Base-by-base conservation (phyloP, 2,797 vertebrate genomes). In the Hydrolagus colliei region DNA sequence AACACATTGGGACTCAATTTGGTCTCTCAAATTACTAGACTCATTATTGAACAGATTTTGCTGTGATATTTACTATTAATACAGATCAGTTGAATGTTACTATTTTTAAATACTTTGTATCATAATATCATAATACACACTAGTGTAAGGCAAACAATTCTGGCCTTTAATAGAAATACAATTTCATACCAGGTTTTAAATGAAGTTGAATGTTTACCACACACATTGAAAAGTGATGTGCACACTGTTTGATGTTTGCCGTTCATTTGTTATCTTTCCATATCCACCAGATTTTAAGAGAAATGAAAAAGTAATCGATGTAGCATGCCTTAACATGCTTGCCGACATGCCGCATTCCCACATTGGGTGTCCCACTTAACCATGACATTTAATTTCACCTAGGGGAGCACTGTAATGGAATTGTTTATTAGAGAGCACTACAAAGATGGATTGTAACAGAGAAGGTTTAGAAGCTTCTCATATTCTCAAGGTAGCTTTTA, bases 341-440 rank as follows among this genome's bases (percentile, higher is more conserved):
- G 80, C 84, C 85, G 86, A 88, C 87, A 85, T 87, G 88, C 65
- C 87, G 86, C 72, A 74, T 88, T 90, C 73, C 73, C 35, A 87
- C 87, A 87, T 88, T 88, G 87, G 78, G 82, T 89, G 87, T 89
- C 62, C 88, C 87, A 89, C 89, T 91, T 92, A 89, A 91, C 88
- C 86, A 87, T 89, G 86, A 90, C 89, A 91, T 88, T 89, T 86
- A 88, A 89, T 92, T 91, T 89, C 87, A 92, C 88, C 89, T 85
- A 86, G 87, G 90, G 86, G 85, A 89, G 87, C 87, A 86, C 74
- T 86, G 80, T 89, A 90, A 89, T 90, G 86, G 88, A 89, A 86
- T 88, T 86, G 86, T 90, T 91, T 91, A 91, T 88, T 87, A 90
- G 86, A 88, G 79, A 88, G 80, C 88, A 87, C 87, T 90, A 86